Base-by-base conservation (phyloP, 2,797 vertebrate species). In the Pampus argenteus region DNA sequence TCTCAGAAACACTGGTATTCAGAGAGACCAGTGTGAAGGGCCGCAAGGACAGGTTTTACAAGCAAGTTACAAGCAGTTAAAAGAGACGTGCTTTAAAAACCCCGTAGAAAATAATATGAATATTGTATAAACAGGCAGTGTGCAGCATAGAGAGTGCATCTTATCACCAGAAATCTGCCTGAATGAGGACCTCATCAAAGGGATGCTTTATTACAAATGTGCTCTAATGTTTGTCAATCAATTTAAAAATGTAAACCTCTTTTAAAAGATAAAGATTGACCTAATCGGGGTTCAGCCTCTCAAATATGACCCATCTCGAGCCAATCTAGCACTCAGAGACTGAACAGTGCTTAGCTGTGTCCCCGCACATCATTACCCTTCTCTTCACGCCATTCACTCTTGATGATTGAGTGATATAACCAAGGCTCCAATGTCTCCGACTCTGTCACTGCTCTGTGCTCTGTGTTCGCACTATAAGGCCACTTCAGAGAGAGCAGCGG, bases 361-460 rank as follows among this genome's bases (percentile, higher is more conserved):
- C 78, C 85, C 69, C 3, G 76, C 85, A 89, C 87, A 86, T 87
- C 88, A 91, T 91, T 89, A 90, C 78, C 83, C 68, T 71, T 78
- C 84, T 88, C 79, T 77, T 83, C 86, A 88, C 70, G 86, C 75
- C 83, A 86, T 87, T 91, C 86, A 78, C 85, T 86, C 72, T 15
- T 69, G 85, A 88, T 86, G 83, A 90, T 77, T 63, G 79, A 81
- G 75, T 62, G 82, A 85, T 78, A 77, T 59, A 78, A 78, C 71
- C 50, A 31, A 63, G 44, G 80, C 78, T 67, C 60, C 69, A 25
- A n/a, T 17, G 76, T 84, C 80, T 74, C 72, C 42, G 25, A 50
- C 71, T 56, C 26, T 14, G 66, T 74, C 69, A 60, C 68, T 51
- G 67, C 71, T 81, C 55, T 65, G 61, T 66, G 62, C 45, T 64